Conservation (phyloP, 2,113 vertebrate genomes). For the Corydoras sp. region DNA sequence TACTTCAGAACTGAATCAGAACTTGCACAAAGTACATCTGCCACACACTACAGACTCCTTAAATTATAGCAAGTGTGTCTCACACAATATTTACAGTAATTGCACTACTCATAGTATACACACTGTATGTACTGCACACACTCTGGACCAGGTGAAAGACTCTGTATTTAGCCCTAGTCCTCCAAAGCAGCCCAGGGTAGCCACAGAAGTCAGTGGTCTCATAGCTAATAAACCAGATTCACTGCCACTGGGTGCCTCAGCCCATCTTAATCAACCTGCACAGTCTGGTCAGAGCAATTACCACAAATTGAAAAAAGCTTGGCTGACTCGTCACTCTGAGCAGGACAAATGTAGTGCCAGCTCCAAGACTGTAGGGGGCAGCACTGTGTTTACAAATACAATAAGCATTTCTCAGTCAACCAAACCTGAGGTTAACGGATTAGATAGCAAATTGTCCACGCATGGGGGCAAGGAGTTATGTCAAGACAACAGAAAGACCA, state of each 20-base stretch:
- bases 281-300: conserved; percentile 60
- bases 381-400: too few species aligned
- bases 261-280: conserved; percentile 67
- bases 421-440: conserved; percentile 32
- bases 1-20: conserved; percentile 65
- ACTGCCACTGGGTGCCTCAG: conserved; percentile 44
- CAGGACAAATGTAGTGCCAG: conserved; percentile 71
- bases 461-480: conserved; percentile 21
- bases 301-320: conserved; percentile 88
- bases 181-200: conserved; percentile 30
- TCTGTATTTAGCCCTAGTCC: conserved; percentile 21
- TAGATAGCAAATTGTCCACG: conserved; percentile 18
- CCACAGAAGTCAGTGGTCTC: conserved; percentile 19
- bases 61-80: conserved; percentile 29
- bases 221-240: conserved; percentile 59
- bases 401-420: neutral
- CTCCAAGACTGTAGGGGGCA: too few species aligned
- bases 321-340: conserved; percentile 84
- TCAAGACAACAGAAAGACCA: conserved; percentile 29
- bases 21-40: conserved; percentile 27
- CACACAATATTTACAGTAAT: conserved; percentile 4
- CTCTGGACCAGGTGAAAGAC: neutral
- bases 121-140: conserved; percentile 25
- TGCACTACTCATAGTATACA: neutral
- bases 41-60: conserved; percentile 18